Evolutionary conservation across 2,113 vertebrate species (phyloP).

Genomic region (Takifugu flavidus): DNA sequence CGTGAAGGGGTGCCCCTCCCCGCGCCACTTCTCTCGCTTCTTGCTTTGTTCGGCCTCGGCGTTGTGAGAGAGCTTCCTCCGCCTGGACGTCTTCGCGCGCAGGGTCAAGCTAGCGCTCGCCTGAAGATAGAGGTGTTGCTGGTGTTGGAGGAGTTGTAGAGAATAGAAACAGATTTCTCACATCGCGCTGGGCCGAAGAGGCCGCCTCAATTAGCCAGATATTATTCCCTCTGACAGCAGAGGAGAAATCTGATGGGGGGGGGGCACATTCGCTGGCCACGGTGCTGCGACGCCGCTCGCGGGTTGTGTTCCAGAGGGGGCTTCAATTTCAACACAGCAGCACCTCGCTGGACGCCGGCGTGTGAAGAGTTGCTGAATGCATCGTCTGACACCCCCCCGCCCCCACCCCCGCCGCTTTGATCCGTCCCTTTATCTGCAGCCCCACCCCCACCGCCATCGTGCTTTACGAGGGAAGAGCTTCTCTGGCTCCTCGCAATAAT

Average conservation of each 20-base stretch:
- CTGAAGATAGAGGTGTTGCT: slow-evolving; percentile 34
- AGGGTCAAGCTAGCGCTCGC: slow-evolving; percentile 45
- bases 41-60: slow-evolving; percentile 22
- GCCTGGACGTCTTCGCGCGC: slow-evolving; percentile 27
- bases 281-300: slow-evolving; percentile 58
- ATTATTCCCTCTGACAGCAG: slow-evolving; percentile 57
- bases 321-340: slow-evolving; percentile 65
- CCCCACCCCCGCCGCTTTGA: slow-evolving; percentile 16
- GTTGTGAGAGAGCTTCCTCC: neutral
- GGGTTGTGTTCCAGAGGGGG: slow-evolving; percentile 53
- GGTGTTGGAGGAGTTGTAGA: slow-evolving; percentile 21
- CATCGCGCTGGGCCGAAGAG: slow-evolving; percentile 36
- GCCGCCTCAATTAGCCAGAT: slow-evolving; percentile 35
- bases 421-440: slow-evolving; percentile 22
- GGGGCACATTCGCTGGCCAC: slow-evolving; percentile 67
- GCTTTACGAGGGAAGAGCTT: slow-evolving; percentile 50
- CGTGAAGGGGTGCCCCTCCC: slow-evolving; percentile 38
- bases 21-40: slow-evolving; percentile 21
- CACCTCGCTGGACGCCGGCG: slow-evolving; percentile 51
- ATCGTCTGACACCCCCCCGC: slow-evolving; percentile 48
- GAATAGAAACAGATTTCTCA: slow-evolving; percentile 30
- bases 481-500: slow-evolving; percentile 44
- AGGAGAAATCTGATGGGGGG: slow-evolving; percentile 61
- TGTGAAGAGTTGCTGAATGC: slow-evolving; percentile 47
- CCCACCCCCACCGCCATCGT: slow-evolving; percentile 12